Conservation (phyloP, 1,140 invertebrate species). For the Diabrotica virgifera region DNA sequence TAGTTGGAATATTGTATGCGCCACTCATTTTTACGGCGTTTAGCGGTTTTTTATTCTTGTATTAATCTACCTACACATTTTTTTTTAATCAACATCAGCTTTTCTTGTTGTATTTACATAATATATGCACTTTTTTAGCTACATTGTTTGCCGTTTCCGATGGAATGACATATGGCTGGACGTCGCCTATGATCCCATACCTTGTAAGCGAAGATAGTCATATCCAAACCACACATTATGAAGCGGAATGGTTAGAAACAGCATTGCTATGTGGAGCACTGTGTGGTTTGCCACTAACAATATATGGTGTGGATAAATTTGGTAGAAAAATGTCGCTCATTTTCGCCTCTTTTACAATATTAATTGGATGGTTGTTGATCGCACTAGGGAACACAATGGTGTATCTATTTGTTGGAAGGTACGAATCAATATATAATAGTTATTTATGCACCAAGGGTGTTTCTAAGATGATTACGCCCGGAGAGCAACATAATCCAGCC, state of each 20-base stretch:
- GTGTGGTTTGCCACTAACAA: slow-evolving; percentile 55
- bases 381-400: slow-evolving; percentile 34
- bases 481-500: no score
- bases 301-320: slow-evolving; percentile 56
- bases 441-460: no score
- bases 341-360: slow-evolving; percentile 56
- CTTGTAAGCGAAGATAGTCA: slow-evolving; percentile 45
- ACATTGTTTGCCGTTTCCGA: slow-evolving; percentile 24
- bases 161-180: slow-evolving; percentile 54
- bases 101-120: no score
- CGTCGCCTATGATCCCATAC: slow-evolving; percentile 58
- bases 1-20: no score
- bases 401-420: slow-evolving; percentile 44
- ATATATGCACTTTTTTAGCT: not conserved
- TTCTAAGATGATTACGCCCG: no score
- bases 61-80: no score
- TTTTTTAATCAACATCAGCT: no score
- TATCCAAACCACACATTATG: slow-evolving; percentile 37
- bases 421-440: no score
- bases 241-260: slow-evolving; percentile 60
- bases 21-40: no score
- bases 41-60: no score
- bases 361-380: slow-evolving; percentile 56
- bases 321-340: slow-evolving; percentile 64
- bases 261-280: slow-evolving; percentile 61